These are phyloP conservation scores for Hyposoter dolosus DNA, from an alignment of 2,888 invertebrate species.

Conservation along the genomic window DNA sequence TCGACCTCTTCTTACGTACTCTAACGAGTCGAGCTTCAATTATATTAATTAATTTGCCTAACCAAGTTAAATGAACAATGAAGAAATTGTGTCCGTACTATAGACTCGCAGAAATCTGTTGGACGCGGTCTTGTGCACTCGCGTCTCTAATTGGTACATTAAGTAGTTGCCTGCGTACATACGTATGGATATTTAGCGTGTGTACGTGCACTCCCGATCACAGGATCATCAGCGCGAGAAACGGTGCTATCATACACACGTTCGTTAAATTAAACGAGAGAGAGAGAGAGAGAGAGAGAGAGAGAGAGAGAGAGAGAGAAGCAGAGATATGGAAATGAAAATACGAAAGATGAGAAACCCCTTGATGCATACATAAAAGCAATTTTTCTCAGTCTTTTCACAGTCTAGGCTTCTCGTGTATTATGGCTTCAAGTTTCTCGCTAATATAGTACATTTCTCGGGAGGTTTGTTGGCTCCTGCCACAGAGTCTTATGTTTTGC, in stretches of 20 bases:
- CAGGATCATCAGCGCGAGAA: conserved; percentile 58
- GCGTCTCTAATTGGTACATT: conserved; percentile 67
- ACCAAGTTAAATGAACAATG: conserved; percentile 79
- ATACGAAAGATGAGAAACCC: conserved; percentile 55
- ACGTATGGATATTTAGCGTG: conserved; percentile 12
- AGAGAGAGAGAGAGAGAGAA: conserved; percentile 31
- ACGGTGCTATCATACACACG: conserved; percentile 65
- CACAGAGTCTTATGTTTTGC: conserved; percentile 27
- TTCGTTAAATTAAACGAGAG: conserved; percentile 72
- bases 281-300: conserved; percentile 57
- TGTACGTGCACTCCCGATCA: conserved; percentile 43
- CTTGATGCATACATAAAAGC: neutral
- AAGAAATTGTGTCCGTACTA: conserved; percentile 65
- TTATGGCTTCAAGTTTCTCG: conserved; percentile 11
- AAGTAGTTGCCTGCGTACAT: conserved; percentile 19
- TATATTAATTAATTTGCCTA: conserved; percentile 83
- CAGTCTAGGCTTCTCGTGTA: conserved; percentile 18
- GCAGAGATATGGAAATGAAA: conserved; percentile 46
- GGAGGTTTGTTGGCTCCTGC: neutral
- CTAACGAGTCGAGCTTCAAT: conserved; percentile 83
- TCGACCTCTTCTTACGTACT: conserved; percentile 66
- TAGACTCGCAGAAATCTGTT: conserved; percentile 42
- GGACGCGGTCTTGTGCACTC: conserved; percentile 59
- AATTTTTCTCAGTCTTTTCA: conserved; percentile 28
- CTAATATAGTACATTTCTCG: conserved; percentile 35